Percentiles rank a stretch among this genome's conserved stretches.
These are phyloP conservation scores for Rhynchotus rufescens DNA, from an alignment of 2,797 vertebrate species.

Conservation along the genomic window DNA sequence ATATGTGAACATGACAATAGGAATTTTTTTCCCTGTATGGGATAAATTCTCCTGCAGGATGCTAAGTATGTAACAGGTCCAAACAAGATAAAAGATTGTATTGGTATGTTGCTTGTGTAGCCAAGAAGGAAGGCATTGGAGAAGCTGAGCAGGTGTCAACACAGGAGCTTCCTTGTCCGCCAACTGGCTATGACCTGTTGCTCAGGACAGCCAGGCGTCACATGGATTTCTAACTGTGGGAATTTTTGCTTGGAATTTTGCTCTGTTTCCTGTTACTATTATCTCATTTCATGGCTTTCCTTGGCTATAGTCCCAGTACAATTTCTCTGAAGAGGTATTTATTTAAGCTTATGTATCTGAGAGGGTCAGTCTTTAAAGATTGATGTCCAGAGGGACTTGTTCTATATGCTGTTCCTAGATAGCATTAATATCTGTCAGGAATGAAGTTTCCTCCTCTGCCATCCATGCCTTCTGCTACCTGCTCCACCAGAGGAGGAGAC, in stretches of 20 bases:
- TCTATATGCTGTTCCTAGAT: background rate
- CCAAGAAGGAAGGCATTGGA: background rate
- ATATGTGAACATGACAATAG: background rate
- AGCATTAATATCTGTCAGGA: background rate
- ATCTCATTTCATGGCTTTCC: background rate
- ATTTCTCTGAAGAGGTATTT: background rate
- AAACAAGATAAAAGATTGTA: background rate
- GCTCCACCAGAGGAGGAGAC: background rate
- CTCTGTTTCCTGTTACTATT: background rate
- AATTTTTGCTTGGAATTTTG: background rate
- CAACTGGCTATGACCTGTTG: background rate
- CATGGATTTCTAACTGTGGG: background rate
- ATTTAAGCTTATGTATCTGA: background rate
- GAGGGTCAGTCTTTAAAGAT: background rate
- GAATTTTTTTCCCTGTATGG: too few relatives aligned
- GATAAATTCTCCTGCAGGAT: background rate
- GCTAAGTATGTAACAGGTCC: background rate
- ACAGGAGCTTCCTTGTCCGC: accelerated
- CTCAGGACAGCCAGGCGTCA: background rate
- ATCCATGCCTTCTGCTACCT: background rate
- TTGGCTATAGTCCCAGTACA: background rate
- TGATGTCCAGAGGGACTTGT: background rate
- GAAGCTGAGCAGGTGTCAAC: background rate
- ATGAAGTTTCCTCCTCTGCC: background rate
- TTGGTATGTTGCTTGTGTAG: background rate